Conservation (phyloP, 2,888 invertebrate species). For the Dasypogon diadema region DNA sequence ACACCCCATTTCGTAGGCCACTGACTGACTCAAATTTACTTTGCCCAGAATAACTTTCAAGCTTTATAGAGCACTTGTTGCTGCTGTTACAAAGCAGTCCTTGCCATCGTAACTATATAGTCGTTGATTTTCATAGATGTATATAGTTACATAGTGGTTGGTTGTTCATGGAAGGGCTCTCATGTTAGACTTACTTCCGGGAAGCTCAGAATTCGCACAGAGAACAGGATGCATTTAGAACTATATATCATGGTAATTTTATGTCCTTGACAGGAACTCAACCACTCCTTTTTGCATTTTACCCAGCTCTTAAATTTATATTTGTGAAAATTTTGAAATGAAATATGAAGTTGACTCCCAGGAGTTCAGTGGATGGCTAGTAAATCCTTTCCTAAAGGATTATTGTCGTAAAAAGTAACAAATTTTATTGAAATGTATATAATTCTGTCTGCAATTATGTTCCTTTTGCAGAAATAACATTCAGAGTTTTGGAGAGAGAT, state of each 20-base stretch:
- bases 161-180: background rate
- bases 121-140: background rate
- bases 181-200: background rate
- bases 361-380: too few relatives aligned
- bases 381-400: too few relatives aligned
- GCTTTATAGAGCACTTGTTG: background rate
- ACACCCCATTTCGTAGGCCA: too few relatives aligned
- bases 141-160: background rate
- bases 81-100: background rate
- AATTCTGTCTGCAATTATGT: too few relatives aligned
- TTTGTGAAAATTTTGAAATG: too few relatives aligned
- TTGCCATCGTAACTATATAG: background rate
- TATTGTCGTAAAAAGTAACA: too few relatives aligned
- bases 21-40: background rate
- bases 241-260: background rate
- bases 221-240: background rate
- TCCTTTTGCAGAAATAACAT: too few relatives aligned
- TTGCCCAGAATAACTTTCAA: background rate
- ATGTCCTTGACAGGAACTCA: background rate
- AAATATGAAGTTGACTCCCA: too few relatives aligned
- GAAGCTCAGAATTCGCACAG: background rate
- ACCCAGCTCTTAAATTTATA: background rate
- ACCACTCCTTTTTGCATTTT: background rate
- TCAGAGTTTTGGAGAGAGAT: too few relatives aligned
- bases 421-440: too few relatives aligned